These are phyloP conservation scores for Catostylus mosaicus DNA, from an alignment of 30 jellyfish, hydroid and myxozoan species.

Conservation along the genomic window DNA sequence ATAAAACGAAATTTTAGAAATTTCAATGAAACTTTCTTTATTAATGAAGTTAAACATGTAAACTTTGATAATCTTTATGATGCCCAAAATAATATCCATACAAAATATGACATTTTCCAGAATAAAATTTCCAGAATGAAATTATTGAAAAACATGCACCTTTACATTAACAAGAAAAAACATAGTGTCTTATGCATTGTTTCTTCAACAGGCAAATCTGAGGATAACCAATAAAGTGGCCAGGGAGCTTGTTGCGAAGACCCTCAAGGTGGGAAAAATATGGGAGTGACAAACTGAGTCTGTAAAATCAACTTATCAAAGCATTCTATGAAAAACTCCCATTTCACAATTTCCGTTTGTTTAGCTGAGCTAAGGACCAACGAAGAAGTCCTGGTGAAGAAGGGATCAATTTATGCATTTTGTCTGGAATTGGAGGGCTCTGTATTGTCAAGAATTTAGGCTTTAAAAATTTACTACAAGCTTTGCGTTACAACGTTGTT, in stretches of 20 bases:
- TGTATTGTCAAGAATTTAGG: conserved; percentile 22
- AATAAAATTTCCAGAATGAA: no score
- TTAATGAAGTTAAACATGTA: neutral
- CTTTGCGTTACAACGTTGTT: neutral
- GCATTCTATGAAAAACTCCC: conserved; percentile 4
- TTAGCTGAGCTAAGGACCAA: neutral
- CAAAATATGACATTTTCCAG: neutral
- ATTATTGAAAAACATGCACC: neutral
- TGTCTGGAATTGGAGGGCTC: conserved; percentile 8
- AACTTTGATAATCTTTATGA: neutral
- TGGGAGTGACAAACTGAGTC: neutral
- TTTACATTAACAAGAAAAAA: no score
- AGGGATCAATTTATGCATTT: neutral
- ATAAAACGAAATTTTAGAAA: neutral
- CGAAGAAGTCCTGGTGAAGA: neutral
- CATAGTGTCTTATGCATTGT: no score
- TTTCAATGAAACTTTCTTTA: neutral
- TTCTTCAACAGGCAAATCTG: no score
- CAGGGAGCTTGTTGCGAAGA: conserved; percentile 10
- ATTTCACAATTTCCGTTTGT: neutral
- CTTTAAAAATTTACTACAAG: neutral
- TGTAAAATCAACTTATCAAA: neutral
- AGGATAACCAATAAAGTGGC: conserved; percentile 2
- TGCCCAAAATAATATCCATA: neutral
- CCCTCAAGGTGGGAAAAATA: neutral